Base-by-base conservation (phyloP, 1,140 invertebrate genomes). In the Anastrepha ludens region DNA sequence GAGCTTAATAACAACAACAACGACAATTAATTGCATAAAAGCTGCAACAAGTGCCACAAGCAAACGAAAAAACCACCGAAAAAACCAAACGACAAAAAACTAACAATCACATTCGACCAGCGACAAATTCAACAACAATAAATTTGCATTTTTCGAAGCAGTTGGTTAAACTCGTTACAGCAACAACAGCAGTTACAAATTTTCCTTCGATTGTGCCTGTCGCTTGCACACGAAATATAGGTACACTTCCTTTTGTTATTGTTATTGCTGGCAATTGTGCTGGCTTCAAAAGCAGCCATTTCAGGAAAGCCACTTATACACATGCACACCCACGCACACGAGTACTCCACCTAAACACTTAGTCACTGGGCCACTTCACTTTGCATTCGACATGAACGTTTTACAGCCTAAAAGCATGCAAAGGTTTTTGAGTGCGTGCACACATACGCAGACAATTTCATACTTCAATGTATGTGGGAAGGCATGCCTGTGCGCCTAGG, bases 331-430 rank as follows among this genome's bases (percentile, higher is more conserved):
- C 2, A 17, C 29, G 15, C 41, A 47, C 15, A 62, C 47, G 58
- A 60, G n/a, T 64, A 11, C 86, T 87, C 64, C 17, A 60, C n/a
- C 44, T 64, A 44, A 59, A 55, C 64, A 62, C 62, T 87, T 64
- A 62, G 58, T 87, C 86, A 55, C 41, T 55, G 41, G n/a, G 47
- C 50, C 62, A 55, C 62, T 86, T 86, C 85, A 86, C 85, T 62
- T 65, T 65, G 58, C 50, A 62, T 65, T 60, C 44, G 85, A 60
- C 85, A 62, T 65, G 11, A 50, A 86, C 62, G 85, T 58, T 65
- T 62, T 62, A 60, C 85, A 65, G 85, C 85, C 85, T 86, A 86
- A 62, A 86, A 81, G 74, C 74, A 81, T 58, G 74, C 74, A 20
- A 55, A 50, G 74, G 44, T 81, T 81, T 81, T 81, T 55, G 74